Evolutionary conservation across 2,113 vertebrate species (phyloP).

Genomic region (Gymnarchus niloticus): DNA sequence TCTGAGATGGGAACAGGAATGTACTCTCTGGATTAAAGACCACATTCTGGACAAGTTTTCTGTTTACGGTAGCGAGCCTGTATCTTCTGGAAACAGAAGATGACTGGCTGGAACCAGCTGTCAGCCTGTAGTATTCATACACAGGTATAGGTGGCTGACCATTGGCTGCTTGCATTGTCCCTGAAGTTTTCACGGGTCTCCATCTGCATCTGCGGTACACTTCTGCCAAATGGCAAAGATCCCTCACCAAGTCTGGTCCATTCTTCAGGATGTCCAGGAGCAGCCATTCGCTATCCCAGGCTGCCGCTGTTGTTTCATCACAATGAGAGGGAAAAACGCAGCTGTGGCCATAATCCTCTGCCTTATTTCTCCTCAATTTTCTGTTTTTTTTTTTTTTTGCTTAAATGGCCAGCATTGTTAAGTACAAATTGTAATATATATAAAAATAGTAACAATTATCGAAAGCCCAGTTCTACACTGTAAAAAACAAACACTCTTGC

Average conservation of each 20-base stretch:
- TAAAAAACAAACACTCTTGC: neutral
- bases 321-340: slow-evolving; percentile 69
- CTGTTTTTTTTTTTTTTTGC: slow-evolving; percentile 35
- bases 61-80: slow-evolving; percentile 47
- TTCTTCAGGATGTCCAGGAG: slow-evolving; percentile 61
- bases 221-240: slow-evolving; percentile 69
- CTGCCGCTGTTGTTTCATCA: slow-evolving; percentile 66
- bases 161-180: slow-evolving; percentile 58
- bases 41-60: slow-evolving; percentile 52
- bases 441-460: slow-evolving; percentile 57
- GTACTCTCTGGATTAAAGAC: slow-evolving; percentile 56
- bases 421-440: slow-evolving; percentile 70
- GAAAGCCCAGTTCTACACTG: neutral
- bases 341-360: slow-evolving; percentile 67
- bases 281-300: slow-evolving; percentile 55
- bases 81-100: slow-evolving; percentile 74
- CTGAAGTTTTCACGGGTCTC: slow-evolving; percentile 67
- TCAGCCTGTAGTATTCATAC: slow-evolving; percentile 62
- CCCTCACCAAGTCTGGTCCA: slow-evolving; percentile 71
- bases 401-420: slow-evolving; percentile 44
- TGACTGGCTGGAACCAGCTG: slow-evolving; percentile 30
- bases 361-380: slow-evolving; percentile 45
- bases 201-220: slow-evolving; percentile 64
- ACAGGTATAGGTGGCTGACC: slow-evolving; percentile 64
- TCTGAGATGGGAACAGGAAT: slow-evolving; percentile 40